Base-by-base conservation (phyloP, 64 coral and sea anemone species). In the Orbicella faveolata region DNA sequence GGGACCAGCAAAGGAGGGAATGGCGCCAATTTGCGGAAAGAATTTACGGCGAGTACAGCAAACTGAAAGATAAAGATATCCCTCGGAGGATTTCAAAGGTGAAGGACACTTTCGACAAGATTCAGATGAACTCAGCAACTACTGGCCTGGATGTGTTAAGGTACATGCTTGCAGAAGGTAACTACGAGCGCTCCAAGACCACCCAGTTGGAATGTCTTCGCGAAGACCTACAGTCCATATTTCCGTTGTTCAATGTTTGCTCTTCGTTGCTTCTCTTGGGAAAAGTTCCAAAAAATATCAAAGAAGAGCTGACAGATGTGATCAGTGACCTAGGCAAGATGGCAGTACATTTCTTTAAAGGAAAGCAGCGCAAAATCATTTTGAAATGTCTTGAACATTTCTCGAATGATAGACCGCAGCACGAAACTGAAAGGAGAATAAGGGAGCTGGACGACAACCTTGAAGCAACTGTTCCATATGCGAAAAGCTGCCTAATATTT, bases 351-450 rank as follows among this genome's bases (percentile, higher is more conserved):
- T 82, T 82, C 30, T 82, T 63, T 2, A 37, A 63, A 63, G 57
- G 33, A 63, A 9, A 64, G 16, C 11, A 63, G 16, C 54, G 26
- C 9, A 9, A 36, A 25, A 23, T 34, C 30, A 63, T 63, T 64
- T 82, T 82, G 33, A 82, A 36, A 82, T 82, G 79, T 9, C 79
- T 82, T 18, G 13, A 82, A 82, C 30, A 82, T 34, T 82, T 82
- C 37, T 12, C 55, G 55, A n/a, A 0, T 25, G 67, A 23, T 23
- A 26, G 21, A 70, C 67, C 23, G 25, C 0, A 70, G 21, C 21
- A 5, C 21, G 4, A 70, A 26, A 26, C 67, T 70, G 20, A 70
- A 70, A 59, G 79, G 3, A 35, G 26, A 33, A 12, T 33, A 6
- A 63, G 33, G 1, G 15, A 34, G 5, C 14, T 34, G 4, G 17